phyloP scores from a whole-genome alignment of 2,113 vertebrate genomes.

The Coryphaenoides rupestris region DNA sequence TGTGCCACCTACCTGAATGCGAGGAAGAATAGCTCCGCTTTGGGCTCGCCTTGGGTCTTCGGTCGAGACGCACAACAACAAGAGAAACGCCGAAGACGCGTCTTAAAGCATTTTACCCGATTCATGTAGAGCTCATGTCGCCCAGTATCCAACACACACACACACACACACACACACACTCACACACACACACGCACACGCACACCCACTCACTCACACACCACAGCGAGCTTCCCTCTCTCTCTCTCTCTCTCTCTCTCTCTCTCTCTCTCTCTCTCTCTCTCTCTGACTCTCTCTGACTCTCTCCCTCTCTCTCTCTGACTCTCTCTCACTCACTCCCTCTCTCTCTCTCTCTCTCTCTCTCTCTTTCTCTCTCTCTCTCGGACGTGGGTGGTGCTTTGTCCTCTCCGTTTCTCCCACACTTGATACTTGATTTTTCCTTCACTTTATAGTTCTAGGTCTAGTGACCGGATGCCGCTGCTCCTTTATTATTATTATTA shows the following conservation, averaged over 20 bases:
- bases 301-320: background rate
- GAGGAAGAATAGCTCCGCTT: conserved; percentile 50
- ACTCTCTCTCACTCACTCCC: background rate
- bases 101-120: conserved; percentile 67
- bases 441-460: conserved; percentile 39
- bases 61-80: conserved; percentile 36
- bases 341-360: background rate
- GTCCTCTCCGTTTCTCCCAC: conserved; percentile 48
- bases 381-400: conserved; percentile 69
- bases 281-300: conserved; percentile 4
- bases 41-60: conserved; percentile 59
- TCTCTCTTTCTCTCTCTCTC: conserved; percentile 6
- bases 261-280: conserved; percentile 7
- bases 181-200: too few species aligned
- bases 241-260: conserved; percentile 12
- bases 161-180: too few species aligned
- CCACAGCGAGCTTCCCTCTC: conserved; percentile 38
- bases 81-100: conserved; percentile 53
- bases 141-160: conserved; percentile 61
- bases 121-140: conserved; percentile 70
- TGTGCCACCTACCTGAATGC: conserved; percentile 64
- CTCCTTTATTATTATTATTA: background rate
- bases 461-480: conserved; percentile 25
- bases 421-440: conserved; percentile 49
- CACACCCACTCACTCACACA: too few species aligned